A percentile compares a stretch with the other conserved stretches of the same genome.
Evolutionary conservation across 2,888 invertebrate species (phyloP).

Genomic region (Griposia aprilina): DNA sequence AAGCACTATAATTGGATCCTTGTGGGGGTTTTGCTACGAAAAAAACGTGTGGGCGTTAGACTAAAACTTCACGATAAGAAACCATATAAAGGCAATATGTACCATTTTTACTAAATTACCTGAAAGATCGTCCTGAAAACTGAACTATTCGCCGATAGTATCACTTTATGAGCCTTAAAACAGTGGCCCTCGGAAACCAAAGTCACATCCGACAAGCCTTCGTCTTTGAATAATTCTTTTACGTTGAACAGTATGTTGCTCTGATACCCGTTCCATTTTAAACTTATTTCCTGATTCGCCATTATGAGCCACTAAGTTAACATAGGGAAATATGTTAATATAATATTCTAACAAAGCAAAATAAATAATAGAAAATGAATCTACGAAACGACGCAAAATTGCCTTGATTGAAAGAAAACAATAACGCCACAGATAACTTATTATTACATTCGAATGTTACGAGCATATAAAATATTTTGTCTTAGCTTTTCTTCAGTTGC

Average conservation of each 20-base stretch:
- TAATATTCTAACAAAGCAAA: slow-evolving; percentile 43
- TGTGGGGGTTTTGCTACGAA: slow-evolving; percentile 93
- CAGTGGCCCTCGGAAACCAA: slow-evolving; percentile 92
- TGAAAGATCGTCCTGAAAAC: slow-evolving; percentile 92
- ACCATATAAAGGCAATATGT: slow-evolving; percentile 38
- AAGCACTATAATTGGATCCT: slow-evolving; percentile 94
- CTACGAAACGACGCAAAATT: slow-evolving; percentile 69
- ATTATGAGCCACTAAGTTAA: slow-evolving; percentile 68
- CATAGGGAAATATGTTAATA: slow-evolving; percentile 40
- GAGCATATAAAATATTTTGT: slow-evolving; percentile 13
- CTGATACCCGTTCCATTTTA: slow-evolving; percentile 93
- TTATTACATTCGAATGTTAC: slow-evolving; percentile 13
- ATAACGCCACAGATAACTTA: slow-evolving; percentile 47
- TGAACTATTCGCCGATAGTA: slow-evolving; percentile 92
- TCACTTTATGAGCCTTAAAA: slow-evolving; percentile 93
- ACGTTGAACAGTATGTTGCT: slow-evolving; percentile 92
- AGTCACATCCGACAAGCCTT: slow-evolving; percentile 92
- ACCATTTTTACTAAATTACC: slow-evolving; percentile 77
- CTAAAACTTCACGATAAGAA: slow-evolving; percentile 57
- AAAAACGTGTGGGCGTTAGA: slow-evolving; percentile 84
- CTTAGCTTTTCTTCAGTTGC: neutral
- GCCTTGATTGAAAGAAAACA: slow-evolving; percentile 67
- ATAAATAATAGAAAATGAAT: slow-evolving; percentile 68
- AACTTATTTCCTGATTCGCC: slow-evolving; percentile 92
- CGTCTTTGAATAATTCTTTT: slow-evolving; percentile 92